Percentiles rank a stretch among this genome's conserved stretches.
Conservation (phyloP, 2,888 invertebrate genomes). For the Nebria brevicollis region DNA sequence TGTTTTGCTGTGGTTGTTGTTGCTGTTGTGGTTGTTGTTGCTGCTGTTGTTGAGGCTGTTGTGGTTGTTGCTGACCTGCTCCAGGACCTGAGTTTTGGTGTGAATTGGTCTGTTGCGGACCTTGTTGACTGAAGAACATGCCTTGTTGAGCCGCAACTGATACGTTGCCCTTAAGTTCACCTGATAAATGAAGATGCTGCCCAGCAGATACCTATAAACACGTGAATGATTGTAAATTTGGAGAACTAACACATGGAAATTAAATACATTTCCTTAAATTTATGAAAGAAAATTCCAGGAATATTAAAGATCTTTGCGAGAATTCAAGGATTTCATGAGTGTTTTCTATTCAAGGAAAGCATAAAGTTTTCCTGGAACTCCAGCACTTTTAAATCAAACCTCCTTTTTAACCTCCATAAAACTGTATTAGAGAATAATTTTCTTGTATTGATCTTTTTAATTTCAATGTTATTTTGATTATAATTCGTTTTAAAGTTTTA, state of each 20-base stretch:
- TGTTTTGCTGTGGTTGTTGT: slow-evolving; percentile 49
- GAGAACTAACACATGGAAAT: not conserved
- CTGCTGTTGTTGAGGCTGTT: slow-evolving; percentile 62
- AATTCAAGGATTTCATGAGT: not conserved
- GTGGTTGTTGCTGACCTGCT: slow-evolving; percentile 52
- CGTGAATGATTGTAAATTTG: not conserved
- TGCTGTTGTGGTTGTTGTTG: slow-evolving; percentile 48
- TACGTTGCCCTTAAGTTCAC: slow-evolving; percentile 77
- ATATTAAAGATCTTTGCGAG: not conserved
- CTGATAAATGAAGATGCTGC: slow-evolving; percentile 83
- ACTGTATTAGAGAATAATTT: too few species aligned
- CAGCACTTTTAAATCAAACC: too few species aligned
- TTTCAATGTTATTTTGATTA: too few species aligned
- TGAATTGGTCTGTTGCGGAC: slow-evolving; percentile 49
- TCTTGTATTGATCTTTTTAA: too few species aligned
- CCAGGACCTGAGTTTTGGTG: slow-evolving; percentile 57
- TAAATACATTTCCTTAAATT: too few species aligned
- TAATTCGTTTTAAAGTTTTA: too few species aligned
- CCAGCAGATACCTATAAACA: slow-evolving; percentile 80
- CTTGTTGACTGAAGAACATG: slow-evolving; percentile 74
- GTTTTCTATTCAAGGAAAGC: not conserved
- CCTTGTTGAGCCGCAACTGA: slow-evolving; percentile 88
- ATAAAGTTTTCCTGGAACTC: not conserved
- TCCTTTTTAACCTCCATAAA: too few species aligned
- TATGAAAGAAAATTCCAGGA: not conserved